A percentile compares a stretch with the other conserved stretches of the same genome.
phyloP scores from a whole-genome alignment of 2,113 vertebrate species.

The Microcebus tavaratra region DNA sequence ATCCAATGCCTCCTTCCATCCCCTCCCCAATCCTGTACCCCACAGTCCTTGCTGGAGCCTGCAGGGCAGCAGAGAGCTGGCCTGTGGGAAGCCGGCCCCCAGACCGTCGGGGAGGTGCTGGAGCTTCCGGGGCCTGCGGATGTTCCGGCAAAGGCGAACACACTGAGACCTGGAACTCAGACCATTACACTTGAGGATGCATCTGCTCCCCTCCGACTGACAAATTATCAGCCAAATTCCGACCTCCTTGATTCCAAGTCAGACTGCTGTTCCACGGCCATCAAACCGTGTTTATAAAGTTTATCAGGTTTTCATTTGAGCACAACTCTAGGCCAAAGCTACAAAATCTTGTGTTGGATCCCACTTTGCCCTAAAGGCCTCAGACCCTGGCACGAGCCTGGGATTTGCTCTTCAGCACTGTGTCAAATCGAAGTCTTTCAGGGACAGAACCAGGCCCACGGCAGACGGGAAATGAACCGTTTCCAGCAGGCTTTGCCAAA shows the following conservation, averaged over 20 bases:
- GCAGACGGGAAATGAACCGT: not conserved
- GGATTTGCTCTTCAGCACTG: not conserved
- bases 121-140: not conserved
- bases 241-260: not conserved
- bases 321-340: not conserved
- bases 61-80: not conserved
- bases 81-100: not conserved
- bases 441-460: not conserved
- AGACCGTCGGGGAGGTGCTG: not conserved
- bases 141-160: not conserved
- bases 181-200: not conserved
- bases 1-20: not conserved
- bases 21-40: not conserved
- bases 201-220: not conserved
- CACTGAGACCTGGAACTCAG: not conserved
- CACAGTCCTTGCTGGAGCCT: not conserved
- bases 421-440: not conserved
- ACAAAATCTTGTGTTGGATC: not conserved
- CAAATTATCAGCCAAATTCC: not conserved
- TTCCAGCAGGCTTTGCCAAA: not conserved
- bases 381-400: not conserved
- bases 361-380: not conserved
- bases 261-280: not conserved
- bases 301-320: constrained; percentile 19
- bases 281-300: constrained; percentile 12